Evolutionary conservation across 1,140 invertebrate species (phyloP).

Genomic region (Lordiphosa clarofinis): DNA sequence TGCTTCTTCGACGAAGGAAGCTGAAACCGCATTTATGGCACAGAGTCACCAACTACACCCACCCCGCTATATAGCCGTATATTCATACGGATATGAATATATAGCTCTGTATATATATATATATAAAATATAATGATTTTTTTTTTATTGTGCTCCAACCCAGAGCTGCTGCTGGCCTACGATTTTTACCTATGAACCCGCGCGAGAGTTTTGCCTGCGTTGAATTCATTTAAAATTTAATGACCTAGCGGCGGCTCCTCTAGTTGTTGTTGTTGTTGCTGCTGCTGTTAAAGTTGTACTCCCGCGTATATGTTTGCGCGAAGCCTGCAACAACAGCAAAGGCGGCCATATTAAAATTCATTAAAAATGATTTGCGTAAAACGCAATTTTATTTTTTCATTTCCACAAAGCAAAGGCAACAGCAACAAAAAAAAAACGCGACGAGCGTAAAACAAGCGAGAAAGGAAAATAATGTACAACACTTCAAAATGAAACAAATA

Average conservation of each 20-base stretch:
- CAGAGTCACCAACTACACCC: neutral
- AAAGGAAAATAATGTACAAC: constrained; percentile 44
- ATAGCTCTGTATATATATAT: constrained; percentile 15
- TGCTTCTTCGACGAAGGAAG: constrained; percentile 36
- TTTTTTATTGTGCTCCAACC: neutral
- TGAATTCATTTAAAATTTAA: constrained; percentile 78
- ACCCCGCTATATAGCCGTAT: neutral
- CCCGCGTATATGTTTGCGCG: constrained; percentile 21
- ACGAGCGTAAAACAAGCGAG: constrained; percentile 25
- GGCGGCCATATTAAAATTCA: constrained; percentile 71
- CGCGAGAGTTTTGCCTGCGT: constrained; percentile 18
- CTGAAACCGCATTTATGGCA: constrained; percentile 65
- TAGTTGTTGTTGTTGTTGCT: constrained; percentile 33
- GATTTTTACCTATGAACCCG: constrained; percentile 58
- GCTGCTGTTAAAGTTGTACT: constrained; percentile 10
- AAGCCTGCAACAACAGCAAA: constrained; percentile 18
- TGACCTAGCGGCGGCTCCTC: constrained; percentile 64
- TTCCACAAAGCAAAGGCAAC: constrained; percentile 17
- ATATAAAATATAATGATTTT: constrained; percentile 6
- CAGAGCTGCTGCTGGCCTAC: constrained; percentile 30
- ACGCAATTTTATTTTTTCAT: constrained; percentile 74
- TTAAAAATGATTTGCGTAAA: constrained; percentile 78
- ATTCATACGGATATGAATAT: constrained; percentile 9
- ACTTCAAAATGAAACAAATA: constrained; percentile 56
- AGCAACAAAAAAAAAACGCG: constrained; percentile 13